A percentile compares a stretch with the other conserved stretches of the same genome.
These are phyloP conservation scores for Erebia aethiops DNA, from an alignment of 2,888 invertebrate genomes.

Conservation along the genomic window DNA sequence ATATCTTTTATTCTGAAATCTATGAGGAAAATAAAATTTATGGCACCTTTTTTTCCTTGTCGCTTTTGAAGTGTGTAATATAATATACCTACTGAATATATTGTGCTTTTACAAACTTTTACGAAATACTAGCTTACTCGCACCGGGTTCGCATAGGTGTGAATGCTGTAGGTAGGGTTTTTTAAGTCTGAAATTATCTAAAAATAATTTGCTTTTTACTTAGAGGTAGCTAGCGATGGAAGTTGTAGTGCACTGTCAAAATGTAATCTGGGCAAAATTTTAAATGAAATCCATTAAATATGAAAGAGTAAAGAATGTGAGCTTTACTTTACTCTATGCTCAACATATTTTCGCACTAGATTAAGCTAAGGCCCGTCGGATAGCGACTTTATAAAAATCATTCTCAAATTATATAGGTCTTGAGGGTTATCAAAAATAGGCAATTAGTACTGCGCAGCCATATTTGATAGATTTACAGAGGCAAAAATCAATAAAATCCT, in stretches of 20 bases:
- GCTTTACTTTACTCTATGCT: too few species aligned
- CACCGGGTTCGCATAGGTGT: too few species aligned
- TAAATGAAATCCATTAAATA: too few species aligned
- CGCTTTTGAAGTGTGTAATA: slow-evolving; percentile 9
- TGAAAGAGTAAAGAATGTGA: too few species aligned
- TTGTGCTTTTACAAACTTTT: neutral
- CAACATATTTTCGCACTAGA: neutral
- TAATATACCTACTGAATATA: neutral
- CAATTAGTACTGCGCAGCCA: slow-evolving; percentile 14
- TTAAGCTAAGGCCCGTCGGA: too few species aligned
- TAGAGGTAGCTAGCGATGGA: too few species aligned
- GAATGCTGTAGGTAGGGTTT: too few species aligned
- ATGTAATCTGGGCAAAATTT: too few species aligned
- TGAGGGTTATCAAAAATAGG: neutral
- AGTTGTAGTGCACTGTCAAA: too few species aligned
- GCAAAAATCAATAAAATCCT: slow-evolving; percentile 35
- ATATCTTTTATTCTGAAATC: slow-evolving; percentile 64
- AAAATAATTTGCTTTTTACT: too few species aligned
- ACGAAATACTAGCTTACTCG: neutral
- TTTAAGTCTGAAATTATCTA: too few species aligned
- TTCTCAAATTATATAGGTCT: slow-evolving; percentile 1
- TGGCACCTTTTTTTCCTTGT: slow-evolving; percentile 36
- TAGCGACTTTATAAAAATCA: neutral
- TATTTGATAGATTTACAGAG: slow-evolving; percentile 44
- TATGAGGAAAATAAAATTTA: slow-evolving; percentile 63